Conservation (phyloP, 2,888 invertebrate species). For the Boloria euphrosyne region DNA sequence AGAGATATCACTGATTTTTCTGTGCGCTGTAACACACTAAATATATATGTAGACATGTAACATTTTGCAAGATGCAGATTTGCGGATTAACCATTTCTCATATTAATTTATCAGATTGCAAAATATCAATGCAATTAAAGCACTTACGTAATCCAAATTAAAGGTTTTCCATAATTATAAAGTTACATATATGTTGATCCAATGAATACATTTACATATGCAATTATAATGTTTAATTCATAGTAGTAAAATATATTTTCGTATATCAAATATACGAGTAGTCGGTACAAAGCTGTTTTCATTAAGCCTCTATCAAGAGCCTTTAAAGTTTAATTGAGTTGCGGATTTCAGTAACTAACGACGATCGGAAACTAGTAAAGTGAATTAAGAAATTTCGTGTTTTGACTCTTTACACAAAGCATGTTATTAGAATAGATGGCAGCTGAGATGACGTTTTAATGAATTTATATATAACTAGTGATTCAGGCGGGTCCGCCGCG, state of each 20-base stretch:
- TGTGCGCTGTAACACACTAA: too few species aligned
- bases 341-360: slow-evolving; percentile 65
- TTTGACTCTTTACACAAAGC: slow-evolving; percentile 32
- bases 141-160: slow-evolving; percentile 6
- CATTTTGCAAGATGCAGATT: too few species aligned
- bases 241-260: slow-evolving; percentile 35
- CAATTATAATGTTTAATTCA: slow-evolving; percentile 20
- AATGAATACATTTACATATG: slow-evolving; percentile 8
- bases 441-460: slow-evolving; percentile 12
- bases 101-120: neutral
- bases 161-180: neutral
- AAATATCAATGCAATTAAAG: slow-evolving; percentile 4
- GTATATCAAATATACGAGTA: slow-evolving; percentile 30
- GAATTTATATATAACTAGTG: neutral
- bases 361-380: slow-evolving; percentile 61
- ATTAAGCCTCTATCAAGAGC: slow-evolving; percentile 61
- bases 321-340: slow-evolving; percentile 75
- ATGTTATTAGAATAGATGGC: slow-evolving; percentile 1
- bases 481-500: too few species aligned
- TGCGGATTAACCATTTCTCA: too few species aligned
- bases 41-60: too few species aligned
- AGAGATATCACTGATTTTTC: too few species aligned
- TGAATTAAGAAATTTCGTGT: slow-evolving; percentile 55
- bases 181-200: slow-evolving; percentile 4
- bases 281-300: slow-evolving; percentile 47